A percentile compares a stretch with the other conserved stretches of the same genome.
phyloP scores from a whole-genome alignment of 2,113 vertebrate genomes.

The Bubalus kerabau region DNA sequence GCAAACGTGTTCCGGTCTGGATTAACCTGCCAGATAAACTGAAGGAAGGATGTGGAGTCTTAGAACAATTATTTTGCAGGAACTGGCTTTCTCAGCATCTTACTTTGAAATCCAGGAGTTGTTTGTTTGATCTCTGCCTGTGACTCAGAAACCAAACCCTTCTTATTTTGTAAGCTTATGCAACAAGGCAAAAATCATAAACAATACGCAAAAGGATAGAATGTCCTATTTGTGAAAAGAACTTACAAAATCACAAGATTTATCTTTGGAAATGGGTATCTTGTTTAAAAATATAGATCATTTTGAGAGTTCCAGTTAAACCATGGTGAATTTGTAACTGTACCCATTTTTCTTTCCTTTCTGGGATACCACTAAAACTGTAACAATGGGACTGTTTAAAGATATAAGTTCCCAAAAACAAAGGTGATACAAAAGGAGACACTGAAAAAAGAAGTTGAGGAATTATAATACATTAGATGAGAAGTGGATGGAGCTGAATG shows the following conservation, averaged over 20 bases:
- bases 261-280: background rate
- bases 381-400: background rate
- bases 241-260: conserved; percentile 17
- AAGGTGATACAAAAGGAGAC: background rate
- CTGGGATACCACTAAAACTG: background rate
- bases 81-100: conserved; percentile 35
- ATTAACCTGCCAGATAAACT: conserved; percentile 34
- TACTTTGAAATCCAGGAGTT: conserved; percentile 55
- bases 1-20: background rate
- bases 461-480: background rate
- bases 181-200: conserved; percentile 53
- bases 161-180: conserved; percentile 48
- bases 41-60: conserved; percentile 28
- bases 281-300: background rate
- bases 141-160: conserved; percentile 45
- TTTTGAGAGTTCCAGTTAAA: background rate
- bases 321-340: background rate
- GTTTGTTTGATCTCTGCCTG: conserved; percentile 53
- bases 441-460: background rate
- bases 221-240: conserved; percentile 16
- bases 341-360: background rate
- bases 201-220: conserved; percentile 19
- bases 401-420: background rate
- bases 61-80: conserved; percentile 47
- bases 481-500: background rate